Conservation (phyloP, 2,888 invertebrate genomes). For the Baronia brevicornis region DNA sequence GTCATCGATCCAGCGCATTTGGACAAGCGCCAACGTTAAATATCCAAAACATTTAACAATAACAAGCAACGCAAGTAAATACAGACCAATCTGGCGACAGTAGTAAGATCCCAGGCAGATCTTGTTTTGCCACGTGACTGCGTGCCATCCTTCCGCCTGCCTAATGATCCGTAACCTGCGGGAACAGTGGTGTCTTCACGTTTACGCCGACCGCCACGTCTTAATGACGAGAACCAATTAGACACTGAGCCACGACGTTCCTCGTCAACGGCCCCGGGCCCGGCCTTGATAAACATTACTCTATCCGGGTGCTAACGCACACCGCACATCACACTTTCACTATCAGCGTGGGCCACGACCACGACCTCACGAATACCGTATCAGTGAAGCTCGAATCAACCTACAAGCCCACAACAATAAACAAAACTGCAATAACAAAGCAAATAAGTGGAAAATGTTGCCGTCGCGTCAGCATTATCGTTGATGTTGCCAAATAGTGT, state of each 20-base stretch:
- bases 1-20: conserved; percentile 65
- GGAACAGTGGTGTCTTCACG: conserved; percentile 57
- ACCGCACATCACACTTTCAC: conserved; percentile 58
- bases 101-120: conserved; percentile 78
- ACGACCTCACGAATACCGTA: conserved; percentile 39
- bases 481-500: conserved; percentile 42
- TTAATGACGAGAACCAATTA: conserved; percentile 88
- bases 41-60: conserved; percentile 43
- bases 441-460: conserved; percentile 59
- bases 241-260: conserved; percentile 82
- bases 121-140: conserved; percentile 66
- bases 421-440: conserved; percentile 46
- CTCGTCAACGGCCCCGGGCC: conserved; percentile 64
- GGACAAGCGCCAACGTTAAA: conserved; percentile 56
- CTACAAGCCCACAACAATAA: conserved; percentile 54
- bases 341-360: too few species aligned
- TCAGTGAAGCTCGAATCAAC: conserved; percentile 51
- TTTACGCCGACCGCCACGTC: conserved; percentile 74
- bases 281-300: conserved; percentile 73
- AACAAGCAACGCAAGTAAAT: conserved; percentile 24
- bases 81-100: conserved; percentile 75
- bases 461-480: conserved; percentile 46
- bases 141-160: conserved; percentile 63
- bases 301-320: conserved; percentile 44
- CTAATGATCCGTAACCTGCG: conserved; percentile 68